A percentile compares a stretch with the other conserved stretches of the same genome.
phyloP scores from a whole-genome alignment of 2,888 invertebrate species.

The Zelleria hepariella region DNA sequence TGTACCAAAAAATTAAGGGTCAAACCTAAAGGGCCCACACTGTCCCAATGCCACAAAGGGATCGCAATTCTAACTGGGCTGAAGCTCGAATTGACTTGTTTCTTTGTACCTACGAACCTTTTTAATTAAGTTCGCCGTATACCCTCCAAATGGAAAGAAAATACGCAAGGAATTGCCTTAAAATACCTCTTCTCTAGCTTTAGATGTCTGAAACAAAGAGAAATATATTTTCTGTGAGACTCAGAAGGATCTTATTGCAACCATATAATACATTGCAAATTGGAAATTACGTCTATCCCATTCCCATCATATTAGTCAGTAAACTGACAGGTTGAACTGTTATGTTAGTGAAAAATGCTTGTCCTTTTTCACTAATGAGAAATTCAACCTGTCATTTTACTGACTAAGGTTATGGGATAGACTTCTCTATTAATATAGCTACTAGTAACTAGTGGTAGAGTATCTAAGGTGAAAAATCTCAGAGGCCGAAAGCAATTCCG shows the following conservation, averaged over 20 bases:
- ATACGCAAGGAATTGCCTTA: background rate
- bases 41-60: background rate
- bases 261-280: too few relatives aligned
- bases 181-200: background rate
- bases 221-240: too few relatives aligned
- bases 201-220: too few relatives aligned
- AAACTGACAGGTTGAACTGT: too few relatives aligned
- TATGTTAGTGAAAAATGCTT: too few relatives aligned
- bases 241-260: too few relatives aligned
- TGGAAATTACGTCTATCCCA: too few relatives aligned
- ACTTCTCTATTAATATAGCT: too few relatives aligned
- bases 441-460: background rate
- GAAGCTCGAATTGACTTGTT: background rate
- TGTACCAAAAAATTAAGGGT: background rate
- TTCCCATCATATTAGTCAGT: too few relatives aligned
- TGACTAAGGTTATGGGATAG: too few relatives aligned
- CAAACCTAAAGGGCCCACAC: background rate
- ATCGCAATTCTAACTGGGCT: background rate
- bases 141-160: background rate
- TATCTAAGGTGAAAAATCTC: background rate
- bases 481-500: background rate
- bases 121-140: background rate
- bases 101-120: background rate
- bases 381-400: too few relatives aligned
- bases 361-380: too few relatives aligned